Conservation (phyloP, 2,113 vertebrate genomes). For the Mormoops blainvillei region DNA sequence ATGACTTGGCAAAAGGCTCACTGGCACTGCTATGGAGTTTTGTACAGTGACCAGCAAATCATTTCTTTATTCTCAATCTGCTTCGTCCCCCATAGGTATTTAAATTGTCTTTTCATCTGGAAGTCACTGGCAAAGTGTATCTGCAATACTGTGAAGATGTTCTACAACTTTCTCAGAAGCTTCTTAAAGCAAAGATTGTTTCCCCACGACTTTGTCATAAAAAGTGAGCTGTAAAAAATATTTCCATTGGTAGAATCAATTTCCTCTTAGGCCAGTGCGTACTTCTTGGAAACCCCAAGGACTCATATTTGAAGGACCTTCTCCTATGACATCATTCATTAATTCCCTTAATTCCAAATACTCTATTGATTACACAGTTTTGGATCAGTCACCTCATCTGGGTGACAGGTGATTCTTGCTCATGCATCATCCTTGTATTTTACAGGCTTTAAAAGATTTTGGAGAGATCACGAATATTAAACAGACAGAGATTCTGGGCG, state of each 20-base stretch:
- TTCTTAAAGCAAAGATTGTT: slow-evolving; percentile 24
- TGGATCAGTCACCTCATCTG: neutral
- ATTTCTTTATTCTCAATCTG: neutral
- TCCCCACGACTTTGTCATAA: neutral
- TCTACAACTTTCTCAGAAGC: neutral
- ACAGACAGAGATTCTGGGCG: neutral
- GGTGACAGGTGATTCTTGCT: slow-evolving; percentile 41
- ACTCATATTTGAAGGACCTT: neutral
- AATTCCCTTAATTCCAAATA: neutral
- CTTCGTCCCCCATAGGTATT: neutral
- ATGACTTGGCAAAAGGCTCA: neutral
- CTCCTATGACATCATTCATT: neutral
- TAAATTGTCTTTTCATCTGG: neutral
- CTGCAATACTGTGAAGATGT: neutral
- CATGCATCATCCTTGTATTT: slow-evolving; percentile 32
- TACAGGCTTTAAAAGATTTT: slow-evolving; percentile 37
- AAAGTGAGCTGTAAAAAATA: neutral
- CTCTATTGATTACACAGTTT: slow-evolving; percentile 20
- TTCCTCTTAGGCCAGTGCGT: neutral
- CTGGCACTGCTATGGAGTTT: neutral
- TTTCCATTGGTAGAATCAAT: neutral
- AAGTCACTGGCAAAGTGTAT: neutral
- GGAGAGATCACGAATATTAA: slow-evolving; percentile 50
- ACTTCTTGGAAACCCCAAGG: neutral
- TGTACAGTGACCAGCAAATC: neutral